Conservation (phyloP, 2,797 vertebrate genomes). For the Hipposideros larvatus region DNA sequence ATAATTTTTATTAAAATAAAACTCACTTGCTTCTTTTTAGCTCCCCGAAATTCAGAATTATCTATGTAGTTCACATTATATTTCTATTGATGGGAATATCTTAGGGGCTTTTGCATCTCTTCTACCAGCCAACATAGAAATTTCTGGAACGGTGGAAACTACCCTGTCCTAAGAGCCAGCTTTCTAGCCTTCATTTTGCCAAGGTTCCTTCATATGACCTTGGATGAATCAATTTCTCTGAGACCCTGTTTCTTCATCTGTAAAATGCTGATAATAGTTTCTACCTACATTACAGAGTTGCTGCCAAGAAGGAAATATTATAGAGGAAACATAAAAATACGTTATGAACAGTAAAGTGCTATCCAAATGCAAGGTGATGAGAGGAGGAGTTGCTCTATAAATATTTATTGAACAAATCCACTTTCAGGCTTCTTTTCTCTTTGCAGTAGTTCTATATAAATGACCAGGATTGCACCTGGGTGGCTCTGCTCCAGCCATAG, state of each 20-base stretch:
- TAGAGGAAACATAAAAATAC: not conserved
- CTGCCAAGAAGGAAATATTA: not conserved
- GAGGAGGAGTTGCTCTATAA: not conserved
- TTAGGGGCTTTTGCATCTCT: not conserved
- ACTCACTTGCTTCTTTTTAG: not conserved
- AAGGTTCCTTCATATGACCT: not conserved
- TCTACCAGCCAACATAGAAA: not conserved
- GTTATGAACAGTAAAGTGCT: not conserved
- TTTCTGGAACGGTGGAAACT: not conserved
- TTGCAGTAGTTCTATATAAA: not conserved
- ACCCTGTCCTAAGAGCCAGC: not conserved
- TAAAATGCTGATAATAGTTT: not conserved
- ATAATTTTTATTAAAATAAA: slow-evolving; percentile 25
- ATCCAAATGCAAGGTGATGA: not conserved
- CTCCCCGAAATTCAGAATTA: slow-evolving; percentile 1
- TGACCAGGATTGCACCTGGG: rapidly evolving
- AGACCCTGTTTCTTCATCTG: not conserved
- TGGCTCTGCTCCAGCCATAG: not conserved
- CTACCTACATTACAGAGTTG: not conserved
- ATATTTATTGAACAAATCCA: not conserved
- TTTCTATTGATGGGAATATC: not conserved
- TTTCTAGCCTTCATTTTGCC: not conserved
- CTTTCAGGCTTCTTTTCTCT: not conserved
- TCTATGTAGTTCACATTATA: not conserved
- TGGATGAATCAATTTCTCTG: not conserved